A percentile compares a stretch with the other conserved stretches of the same genome.
Evolutionary conservation across 2,797 vertebrate genomes (phyloP).

Genomic region (Columba guinea): DNA sequence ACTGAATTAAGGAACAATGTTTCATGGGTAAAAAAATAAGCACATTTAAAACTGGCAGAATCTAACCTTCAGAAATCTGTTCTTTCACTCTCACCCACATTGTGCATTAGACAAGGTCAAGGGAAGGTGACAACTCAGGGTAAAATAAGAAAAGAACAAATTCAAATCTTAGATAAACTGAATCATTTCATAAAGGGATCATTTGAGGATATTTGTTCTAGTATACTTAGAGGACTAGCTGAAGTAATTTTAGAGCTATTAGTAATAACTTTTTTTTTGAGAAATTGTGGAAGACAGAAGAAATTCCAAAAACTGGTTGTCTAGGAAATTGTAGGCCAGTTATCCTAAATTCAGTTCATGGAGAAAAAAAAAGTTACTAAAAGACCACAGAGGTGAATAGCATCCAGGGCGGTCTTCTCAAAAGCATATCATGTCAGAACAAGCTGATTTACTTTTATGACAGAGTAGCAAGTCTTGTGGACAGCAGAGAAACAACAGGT

Average conservation of each 20-base stretch:
- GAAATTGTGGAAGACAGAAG: not conserved
- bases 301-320: not conserved
- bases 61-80: not conserved
- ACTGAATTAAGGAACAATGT: not conserved
- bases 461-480: not conserved
- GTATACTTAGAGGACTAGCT: not conserved
- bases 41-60: not conserved
- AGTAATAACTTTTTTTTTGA: not conserved
- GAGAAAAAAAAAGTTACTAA: not conserved
- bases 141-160: not conserved
- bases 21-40: not conserved
- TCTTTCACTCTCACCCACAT: not conserved
- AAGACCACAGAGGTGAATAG: not conserved
- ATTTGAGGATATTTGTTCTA: not conserved
- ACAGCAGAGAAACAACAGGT: not conserved
- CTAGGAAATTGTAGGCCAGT: not conserved
- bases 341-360: not conserved
- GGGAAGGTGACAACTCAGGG: not conserved
- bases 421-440: not conserved
- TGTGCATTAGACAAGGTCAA: not conserved
- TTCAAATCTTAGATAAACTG: not conserved
- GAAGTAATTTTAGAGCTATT: not conserved
- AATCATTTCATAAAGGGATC: not conserved
- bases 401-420: not conserved
- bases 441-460: not conserved